Conservation (phyloP, 2,888 invertebrate species). For the Acleris laterana region DNA sequence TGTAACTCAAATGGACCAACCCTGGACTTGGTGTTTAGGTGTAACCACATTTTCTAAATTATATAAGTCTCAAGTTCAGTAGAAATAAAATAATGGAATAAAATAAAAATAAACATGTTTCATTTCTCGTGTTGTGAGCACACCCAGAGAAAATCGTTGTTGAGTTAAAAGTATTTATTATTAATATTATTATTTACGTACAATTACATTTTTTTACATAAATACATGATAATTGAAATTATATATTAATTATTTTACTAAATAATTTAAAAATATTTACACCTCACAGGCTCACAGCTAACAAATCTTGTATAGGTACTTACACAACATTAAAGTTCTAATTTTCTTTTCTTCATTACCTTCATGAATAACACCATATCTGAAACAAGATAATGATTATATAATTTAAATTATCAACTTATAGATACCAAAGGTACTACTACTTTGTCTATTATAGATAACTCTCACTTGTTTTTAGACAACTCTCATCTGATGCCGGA, state of each 20-base stretch:
- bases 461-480: too few relatives aligned
- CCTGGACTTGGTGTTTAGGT: constrained; percentile 34
- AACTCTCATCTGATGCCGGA: too few relatives aligned
- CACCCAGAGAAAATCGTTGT: background rate
- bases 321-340: constrained; percentile 49
- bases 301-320: constrained; percentile 35
- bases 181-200: background rate
- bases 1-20: constrained; percentile 39
- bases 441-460: too few relatives aligned
- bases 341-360: constrained; percentile 90
- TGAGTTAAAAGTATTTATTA: background rate
- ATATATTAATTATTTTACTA: background rate
- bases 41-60: constrained; percentile 27
- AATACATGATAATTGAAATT: background rate
- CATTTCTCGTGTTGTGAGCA: background rate
- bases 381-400: constrained; percentile 68
- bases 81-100: constrained; percentile 20
- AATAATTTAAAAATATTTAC: constrained; percentile 1
- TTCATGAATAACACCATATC: constrained; percentile 98
- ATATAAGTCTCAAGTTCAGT: constrained; percentile 23
- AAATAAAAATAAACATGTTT: background rate
- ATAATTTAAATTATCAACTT: background rate
- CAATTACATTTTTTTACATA: background rate
- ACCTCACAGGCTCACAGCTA: background rate
- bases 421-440: background rate